Conservation (phyloP, 2,113 vertebrate species). For the Indri indri region DNA sequence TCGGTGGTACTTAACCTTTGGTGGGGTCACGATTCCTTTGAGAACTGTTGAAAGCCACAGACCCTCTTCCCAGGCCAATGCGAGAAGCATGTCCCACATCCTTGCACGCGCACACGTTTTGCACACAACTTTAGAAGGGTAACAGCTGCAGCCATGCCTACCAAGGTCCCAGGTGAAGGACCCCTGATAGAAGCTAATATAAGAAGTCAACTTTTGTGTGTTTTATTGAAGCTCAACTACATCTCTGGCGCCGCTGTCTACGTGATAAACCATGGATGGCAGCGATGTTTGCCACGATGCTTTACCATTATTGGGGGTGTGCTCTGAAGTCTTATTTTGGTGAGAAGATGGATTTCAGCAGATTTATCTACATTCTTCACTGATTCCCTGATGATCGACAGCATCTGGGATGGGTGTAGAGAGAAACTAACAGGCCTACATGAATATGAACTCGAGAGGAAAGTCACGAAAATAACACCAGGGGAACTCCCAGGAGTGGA, state of each 20-base stretch:
- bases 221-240: neutral
- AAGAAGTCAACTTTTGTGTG: neutral
- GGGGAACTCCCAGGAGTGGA: neutral
- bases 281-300: neutral
- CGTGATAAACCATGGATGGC: neutral
- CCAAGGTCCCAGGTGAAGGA: neutral
- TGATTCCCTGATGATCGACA: neutral
- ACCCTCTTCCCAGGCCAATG: neutral
- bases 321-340: neutral
- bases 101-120: neutral
- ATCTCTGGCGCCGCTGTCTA: neutral
- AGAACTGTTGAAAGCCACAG: neutral
- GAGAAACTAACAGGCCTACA: neutral
- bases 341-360: neutral
- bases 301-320: neutral
- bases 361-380: neutral
- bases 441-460: neutral
- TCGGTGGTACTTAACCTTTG: neutral
- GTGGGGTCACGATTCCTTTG: neutral
- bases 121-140: neutral
- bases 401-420: neutral
- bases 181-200: neutral
- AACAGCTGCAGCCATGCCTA: neutral
- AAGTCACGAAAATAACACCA: neutral
- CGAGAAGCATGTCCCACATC: fast-evolving